Percentiles rank a stretch among this genome's conserved stretches.
Evolutionary conservation across 2,113 vertebrate genomes (phyloP).

Genomic region (Xenus cinereus): DNA sequence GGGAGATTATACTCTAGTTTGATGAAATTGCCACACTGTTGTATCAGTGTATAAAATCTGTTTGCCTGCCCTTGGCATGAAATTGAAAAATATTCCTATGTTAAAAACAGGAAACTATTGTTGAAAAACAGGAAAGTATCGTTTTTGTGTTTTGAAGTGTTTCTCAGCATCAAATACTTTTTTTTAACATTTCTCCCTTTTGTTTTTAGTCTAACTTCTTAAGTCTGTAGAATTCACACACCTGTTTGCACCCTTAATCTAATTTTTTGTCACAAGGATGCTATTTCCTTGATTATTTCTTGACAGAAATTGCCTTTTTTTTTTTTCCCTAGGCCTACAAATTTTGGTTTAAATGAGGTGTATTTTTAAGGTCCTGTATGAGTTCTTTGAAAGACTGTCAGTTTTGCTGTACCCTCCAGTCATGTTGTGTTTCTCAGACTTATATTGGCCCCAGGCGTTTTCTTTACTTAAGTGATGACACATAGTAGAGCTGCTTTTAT

Average conservation of each 20-base stretch:
- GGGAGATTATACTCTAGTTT: neutral
- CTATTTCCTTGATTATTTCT: neutral
- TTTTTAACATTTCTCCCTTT: neutral
- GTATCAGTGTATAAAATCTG: neutral
- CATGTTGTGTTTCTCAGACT: neutral
- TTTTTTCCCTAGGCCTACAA: neutral
- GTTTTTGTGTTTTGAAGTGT: neutral
- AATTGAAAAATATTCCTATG: neutral
- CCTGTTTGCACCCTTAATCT: neutral
- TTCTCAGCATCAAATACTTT: neutral
- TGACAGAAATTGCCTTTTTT: neutral
- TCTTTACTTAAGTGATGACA: neutral
- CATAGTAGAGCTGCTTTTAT: neutral
- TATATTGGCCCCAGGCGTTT: neutral
- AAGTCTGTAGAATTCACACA: neutral
- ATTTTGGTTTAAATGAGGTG: neutral
- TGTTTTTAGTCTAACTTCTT: neutral
- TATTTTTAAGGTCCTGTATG: neutral
- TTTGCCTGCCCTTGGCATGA: neutral
- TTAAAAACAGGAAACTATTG: neutral
- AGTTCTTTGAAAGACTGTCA: neutral
- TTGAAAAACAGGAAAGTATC: neutral
- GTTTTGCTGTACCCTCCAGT: neutral
- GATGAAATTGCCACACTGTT: neutral
- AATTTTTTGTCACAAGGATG: neutral